Evolutionary conservation across 2,888 invertebrate genomes (phyloP).

Genomic region (Gerris lacustris): DNA sequence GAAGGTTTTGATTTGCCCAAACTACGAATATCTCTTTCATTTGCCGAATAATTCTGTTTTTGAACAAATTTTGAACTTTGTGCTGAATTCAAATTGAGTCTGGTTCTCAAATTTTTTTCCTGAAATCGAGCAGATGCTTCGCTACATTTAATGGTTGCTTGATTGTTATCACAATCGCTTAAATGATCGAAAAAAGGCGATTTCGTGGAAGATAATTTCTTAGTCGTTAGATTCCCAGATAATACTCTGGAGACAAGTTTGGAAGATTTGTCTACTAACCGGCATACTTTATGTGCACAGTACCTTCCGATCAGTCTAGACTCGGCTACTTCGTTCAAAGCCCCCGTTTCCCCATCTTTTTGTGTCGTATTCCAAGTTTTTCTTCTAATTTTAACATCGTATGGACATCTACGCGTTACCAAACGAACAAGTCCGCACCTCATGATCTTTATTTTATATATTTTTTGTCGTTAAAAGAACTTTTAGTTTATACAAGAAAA

Average conservation of each 20-base stretch:
- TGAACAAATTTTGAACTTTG: background rate
- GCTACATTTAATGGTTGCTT: too few relatives aligned
- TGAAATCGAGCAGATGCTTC: background rate
- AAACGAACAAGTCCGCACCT: background rate
- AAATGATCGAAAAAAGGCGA: background rate
- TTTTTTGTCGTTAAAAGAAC: too few relatives aligned
- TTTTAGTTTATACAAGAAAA: too few relatives aligned
- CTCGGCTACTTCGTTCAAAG: background rate
- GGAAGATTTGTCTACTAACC: background rate
- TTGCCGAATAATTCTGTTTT: background rate
- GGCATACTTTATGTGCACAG: background rate
- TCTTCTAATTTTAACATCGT: background rate
- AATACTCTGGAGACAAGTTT: background rate
- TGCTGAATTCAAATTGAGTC: background rate
- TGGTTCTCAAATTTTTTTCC: background rate
- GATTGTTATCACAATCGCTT: too few relatives aligned
- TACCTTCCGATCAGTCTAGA: background rate
- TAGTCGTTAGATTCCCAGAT: background rate
- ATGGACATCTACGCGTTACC: background rate
- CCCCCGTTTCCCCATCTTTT: background rate
- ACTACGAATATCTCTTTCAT: background rate
- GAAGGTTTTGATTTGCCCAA: background rate
- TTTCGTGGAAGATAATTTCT: background rate
- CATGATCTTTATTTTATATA: background rate
- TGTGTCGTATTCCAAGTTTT: background rate